Base-by-base conservation (phyloP, 2,888 invertebrate species). In the Parthenolecanium corni region DNA sequence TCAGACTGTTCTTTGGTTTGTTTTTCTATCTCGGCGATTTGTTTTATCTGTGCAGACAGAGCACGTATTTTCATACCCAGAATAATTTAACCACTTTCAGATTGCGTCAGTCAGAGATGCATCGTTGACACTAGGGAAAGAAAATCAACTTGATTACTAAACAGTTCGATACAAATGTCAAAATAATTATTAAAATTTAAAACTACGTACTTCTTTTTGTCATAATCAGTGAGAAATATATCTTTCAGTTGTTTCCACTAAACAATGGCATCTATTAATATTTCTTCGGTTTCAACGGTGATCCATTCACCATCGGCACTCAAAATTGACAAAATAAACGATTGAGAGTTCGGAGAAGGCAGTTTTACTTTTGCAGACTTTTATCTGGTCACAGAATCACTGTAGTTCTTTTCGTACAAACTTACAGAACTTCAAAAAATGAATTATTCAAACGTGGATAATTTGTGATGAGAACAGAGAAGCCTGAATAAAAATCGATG, bases 251-350 rank as follows among this genome's bases (percentile, higher is more conserved):
- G 93, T n/a, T n/a, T n/a, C n/a, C n/a, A n/a, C n/a, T n/a, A n/a
- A n/a, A n/a, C n/a, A n/a, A n/a, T n/a, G n/a, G n/a, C n/a, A n/a
- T n/a, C n/a, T n/a, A n/a, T n/a, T n/a, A n/a, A n/a, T n/a, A n/a
- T n/a, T n/a, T n/a, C n/a, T n/a, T n/a, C n/a, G 24, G 97, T 92
- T 76, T 98, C 98, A 49, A 96, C 94, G 75, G 96, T 97, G 73
- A 98, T 95, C 98, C 98, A 99, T 76, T 99, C 97, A 70, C 98
- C 97, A 71, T 98, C 97, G 0, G n/a, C n/a, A n/a, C 88, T 82
- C 5, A 98, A 78, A 0, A 95, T 90, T 0, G 98, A 98, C 98
- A 98, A 98, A 75, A 99, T 98, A n/a, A n/a, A 75, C 99, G 98
- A 79, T 98, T n/a, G n/a, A 98, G 0, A 94, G 89, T 74, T 99